Evolutionary conservation across 2,888 invertebrate species (phyloP), one percentile per base, ranked within the genome.

Genomic region (Lingula anatina): DNA sequence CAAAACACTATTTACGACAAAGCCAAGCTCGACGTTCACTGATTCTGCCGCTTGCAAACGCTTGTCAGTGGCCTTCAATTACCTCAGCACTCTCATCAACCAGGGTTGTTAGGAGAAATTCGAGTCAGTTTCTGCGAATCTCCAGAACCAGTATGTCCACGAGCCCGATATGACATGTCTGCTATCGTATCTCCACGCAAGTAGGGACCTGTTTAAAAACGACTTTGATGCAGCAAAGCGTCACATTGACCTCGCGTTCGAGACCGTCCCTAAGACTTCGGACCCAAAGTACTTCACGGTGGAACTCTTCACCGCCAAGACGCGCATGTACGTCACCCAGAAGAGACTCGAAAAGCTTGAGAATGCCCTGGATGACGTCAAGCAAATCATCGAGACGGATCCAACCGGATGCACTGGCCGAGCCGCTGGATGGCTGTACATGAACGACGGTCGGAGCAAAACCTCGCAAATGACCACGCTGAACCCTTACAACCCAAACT

Each of bases 391-490:
- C 7, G 61, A 57, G 26, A 50, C 56, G 0, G 59, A 61, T 38
- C 59, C 57, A 0, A 47, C 51, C 5, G 61, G 57, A 1, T 57
- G 56, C 18, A 55, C 54, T 1, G 61, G 61, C 2, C 39, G 61
- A 21, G 61, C 58, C 15, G 56, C 61, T 31, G 61, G 61, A 2
- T 61, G 61, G 61, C 38, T 61, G 4, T 61, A 56, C 37, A 54
- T 61, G 35, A 61, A 61, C 38, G 52, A 57, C n/a, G 61, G 52
- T 7, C 44, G 57, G 15, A 52, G 49, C 35, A 46, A 43, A 18
- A 59, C 59, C 0, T 46, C 57, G 23, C 50, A 52, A 38, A 50
- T 61, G 5, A 35, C 49, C 15, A 48, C 56, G 40, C 37, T 59
- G 35, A 59, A 61, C 54, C 50, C 58, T 28, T 42, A 50, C 27